A percentile compares a stretch with the other conserved stretches of the same genome.
Conservation (phyloP, 37 sponge, comb jelly and placozoan genomes). For the Ephydatia muelleri region DNA sequence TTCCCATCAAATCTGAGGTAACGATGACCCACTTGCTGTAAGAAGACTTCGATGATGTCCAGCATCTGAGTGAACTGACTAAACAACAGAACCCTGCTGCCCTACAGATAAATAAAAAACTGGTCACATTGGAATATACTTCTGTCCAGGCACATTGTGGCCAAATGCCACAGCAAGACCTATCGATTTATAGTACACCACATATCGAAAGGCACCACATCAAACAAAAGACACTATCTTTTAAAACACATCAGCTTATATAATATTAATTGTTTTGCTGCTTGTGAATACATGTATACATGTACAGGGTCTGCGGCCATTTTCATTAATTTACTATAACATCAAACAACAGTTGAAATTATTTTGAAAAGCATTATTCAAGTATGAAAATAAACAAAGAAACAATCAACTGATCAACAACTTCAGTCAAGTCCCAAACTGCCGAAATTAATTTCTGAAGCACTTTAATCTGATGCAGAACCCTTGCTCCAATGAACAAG, state of each 20-base stretch:
- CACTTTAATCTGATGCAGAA: no score
- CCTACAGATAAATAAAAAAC: slow-evolving; percentile 5
- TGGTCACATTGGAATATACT: no score
- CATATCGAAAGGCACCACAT: not conserved
- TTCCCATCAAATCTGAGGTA: slow-evolving; percentile 57
- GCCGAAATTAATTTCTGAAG: no score
- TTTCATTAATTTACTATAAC: not conserved
- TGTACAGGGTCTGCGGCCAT: not conserved
- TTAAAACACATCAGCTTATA: not conserved
- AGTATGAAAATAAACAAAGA: no score
- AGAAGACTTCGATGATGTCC: slow-evolving; percentile 53
- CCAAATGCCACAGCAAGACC: not conserved
- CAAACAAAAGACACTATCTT: not conserved
- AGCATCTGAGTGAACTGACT: slow-evolving; percentile 69
- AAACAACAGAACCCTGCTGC: slow-evolving; percentile 58
- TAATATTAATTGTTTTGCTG: no score
- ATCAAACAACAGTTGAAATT: not conserved
- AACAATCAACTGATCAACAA: no score
- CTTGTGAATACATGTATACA: not conserved
- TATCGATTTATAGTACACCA: not conserved
- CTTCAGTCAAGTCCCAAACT: no score
- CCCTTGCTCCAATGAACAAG: no score
- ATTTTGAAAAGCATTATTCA: no score
- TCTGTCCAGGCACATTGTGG: not conserved
- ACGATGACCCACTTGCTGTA: slow-evolving; percentile 31